These are phyloP conservation scores for Colletes gigas DNA, from an alignment of 1,140 invertebrate genomes.

Conservation along the genomic window DNA sequence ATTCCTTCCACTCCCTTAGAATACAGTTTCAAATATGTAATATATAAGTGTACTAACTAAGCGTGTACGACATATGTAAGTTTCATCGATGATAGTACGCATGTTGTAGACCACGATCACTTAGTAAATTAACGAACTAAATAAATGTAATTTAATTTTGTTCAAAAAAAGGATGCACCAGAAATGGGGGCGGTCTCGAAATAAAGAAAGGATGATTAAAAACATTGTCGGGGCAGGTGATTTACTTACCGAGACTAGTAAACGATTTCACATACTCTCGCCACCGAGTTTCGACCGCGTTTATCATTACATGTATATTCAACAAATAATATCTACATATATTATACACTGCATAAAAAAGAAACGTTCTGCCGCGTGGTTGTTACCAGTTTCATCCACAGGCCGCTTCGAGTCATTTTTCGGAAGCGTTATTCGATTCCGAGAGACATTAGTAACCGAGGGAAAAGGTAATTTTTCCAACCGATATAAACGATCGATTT, in stretches of 20 bases:
- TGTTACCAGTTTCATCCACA: background rate
- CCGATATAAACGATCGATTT: background rate
- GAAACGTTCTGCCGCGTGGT: background rate
- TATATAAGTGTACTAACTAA: conserved; percentile 20
- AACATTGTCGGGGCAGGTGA: no score
- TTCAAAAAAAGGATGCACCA: background rate
- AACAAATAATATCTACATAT: conserved; percentile 54
- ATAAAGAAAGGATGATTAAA: no score
- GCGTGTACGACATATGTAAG: background rate
- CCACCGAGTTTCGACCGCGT: background rate
- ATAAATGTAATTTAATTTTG: conserved; percentile 17
- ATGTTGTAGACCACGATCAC: background rate
- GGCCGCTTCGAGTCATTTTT: no score
- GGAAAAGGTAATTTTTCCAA: background rate
- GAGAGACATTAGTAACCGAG: background rate
- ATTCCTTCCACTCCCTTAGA: conserved; percentile 11
- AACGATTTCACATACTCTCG: no score
- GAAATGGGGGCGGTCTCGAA: background rate
- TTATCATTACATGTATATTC: conserved; percentile 29
- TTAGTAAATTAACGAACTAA: conserved; percentile 14
- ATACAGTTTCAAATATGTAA: conserved; percentile 16
- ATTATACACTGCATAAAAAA: conserved; percentile 28
- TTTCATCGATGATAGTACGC: background rate
- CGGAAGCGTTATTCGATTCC: no score
- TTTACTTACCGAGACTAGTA: no score